Base-by-base conservation (phyloP, 2,113 vertebrate species). In the Catharus fuscescens region DNA sequence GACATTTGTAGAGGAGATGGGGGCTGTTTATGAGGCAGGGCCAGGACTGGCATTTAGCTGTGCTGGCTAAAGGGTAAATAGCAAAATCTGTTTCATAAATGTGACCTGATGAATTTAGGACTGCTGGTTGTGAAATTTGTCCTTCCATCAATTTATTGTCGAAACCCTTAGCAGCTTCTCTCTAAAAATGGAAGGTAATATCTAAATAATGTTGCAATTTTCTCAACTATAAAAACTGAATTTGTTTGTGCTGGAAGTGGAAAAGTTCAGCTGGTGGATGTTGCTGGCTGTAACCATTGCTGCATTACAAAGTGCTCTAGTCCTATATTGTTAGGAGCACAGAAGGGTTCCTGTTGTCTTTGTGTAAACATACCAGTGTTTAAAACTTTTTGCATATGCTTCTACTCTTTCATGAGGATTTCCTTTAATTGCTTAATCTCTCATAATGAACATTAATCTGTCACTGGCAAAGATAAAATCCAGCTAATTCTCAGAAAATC, bases 401-500 rank as follows among this genome's bases (percentile, higher is more conserved):
- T 88, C 48, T 25, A 12, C 31, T 94, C 29, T 88, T 93, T 92
- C 21, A 52, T 76, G 42, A 65, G 71, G 57, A 59, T 87, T 89
- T 74, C 31, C 25, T 78, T 87, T 92, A 86, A 77, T 88, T 89
- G 31, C 67, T 77, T 90, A 60, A 86, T 88, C 81, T 96, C 78
- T 93, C 54, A 73, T 93, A 89, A 94, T 86, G 69, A 93, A 71
- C 78, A 56, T 88, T 92, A 91, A 71, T 86, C 85, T 92, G 47
- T 85, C 73, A 67, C 42, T 92, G 82, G 70, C 87, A 92, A 95
- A 90, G 65, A 86, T 70, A 87, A 90, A 88, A 86, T 87, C 80
- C 80, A 62, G 59, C 44, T 86, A 95, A 92, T 87, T 85, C 50
- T 94, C 80, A 64, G 83, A 86, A 95, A 94, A 88, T 90, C 76